These are phyloP conservation scores for Tapirus indicus DNA, from an alignment of 2,797 vertebrate species.

Conservation along the genomic window DNA sequence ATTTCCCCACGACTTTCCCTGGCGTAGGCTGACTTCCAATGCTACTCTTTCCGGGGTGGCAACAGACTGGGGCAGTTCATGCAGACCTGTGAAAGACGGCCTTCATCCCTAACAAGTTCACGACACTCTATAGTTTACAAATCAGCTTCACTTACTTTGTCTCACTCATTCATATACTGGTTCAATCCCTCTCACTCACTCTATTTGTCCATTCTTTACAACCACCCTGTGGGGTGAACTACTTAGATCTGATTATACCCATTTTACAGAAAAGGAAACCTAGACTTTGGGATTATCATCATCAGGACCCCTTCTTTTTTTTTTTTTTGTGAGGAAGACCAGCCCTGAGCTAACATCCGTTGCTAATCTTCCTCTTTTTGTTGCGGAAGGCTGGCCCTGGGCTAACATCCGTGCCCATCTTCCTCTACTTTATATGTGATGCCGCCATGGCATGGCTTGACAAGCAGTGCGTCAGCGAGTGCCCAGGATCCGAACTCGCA, in stretches of 20 bases:
- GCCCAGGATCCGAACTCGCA: too few species aligned
- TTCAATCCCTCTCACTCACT: background rate
- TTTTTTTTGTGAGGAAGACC: too few species aligned
- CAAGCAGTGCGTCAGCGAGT: too few species aligned
- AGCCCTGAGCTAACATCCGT: too few species aligned
- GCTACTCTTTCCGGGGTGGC: background rate
- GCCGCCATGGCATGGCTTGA: too few species aligned
- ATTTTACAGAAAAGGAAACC: background rate
- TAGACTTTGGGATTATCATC: background rate
- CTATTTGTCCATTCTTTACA: background rate
- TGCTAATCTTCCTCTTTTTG: too few species aligned
- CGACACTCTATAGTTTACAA: background rate
- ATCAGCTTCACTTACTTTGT: background rate
- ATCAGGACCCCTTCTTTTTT: background rate
- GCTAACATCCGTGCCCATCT: too few species aligned
- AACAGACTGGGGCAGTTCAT: background rate
- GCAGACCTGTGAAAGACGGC: background rate
- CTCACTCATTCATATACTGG: background rate
- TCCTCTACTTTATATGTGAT: too few species aligned
- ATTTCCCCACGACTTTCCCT: background rate
- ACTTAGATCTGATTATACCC: background rate
- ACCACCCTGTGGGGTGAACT: background rate
- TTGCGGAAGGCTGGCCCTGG: too few species aligned
- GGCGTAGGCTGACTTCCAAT: background rate
- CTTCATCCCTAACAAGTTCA: background rate